A percentile compares a stretch with the other conserved stretches of the same genome.
Conservation (phyloP, 2,797 vertebrate species). For the Varecia variegata region DNA sequence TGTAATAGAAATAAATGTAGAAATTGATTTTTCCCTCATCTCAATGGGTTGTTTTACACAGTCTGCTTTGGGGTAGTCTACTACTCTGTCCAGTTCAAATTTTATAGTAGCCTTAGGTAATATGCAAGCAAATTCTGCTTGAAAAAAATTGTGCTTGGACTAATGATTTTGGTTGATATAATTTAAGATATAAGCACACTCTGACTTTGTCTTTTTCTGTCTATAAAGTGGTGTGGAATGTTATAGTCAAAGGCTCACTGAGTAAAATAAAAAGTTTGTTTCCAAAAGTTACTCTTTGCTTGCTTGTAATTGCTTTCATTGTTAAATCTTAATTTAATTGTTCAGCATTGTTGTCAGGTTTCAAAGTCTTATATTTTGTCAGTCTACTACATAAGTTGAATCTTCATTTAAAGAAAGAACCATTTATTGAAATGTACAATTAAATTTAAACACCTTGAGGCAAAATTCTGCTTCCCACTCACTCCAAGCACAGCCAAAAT, state of each 20-base stretch:
- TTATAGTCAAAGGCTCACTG: not conserved
- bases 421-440: conserved; percentile 20
- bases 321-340: conserved; percentile 45
- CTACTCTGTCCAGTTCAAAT: conserved; percentile 12
- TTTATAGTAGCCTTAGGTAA: not conserved
- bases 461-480: conserved; percentile 6
- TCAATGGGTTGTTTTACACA: not conserved
- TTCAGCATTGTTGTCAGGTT: not conserved
- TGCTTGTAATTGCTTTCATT: conserved; percentile 30
- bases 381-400: not conserved
- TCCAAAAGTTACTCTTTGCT: conserved; percentile 30
- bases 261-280: not conserved
- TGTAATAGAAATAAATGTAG: conserved; percentile 16
- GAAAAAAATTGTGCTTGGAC: conserved; percentile 7
- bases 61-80: not conserved
- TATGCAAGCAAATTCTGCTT: conserved; percentile 1
- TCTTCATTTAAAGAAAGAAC: conserved; percentile 48
- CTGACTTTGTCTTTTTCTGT: conserved; percentile 13
- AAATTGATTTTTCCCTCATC: not conserved
- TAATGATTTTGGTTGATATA: conserved; percentile 21
- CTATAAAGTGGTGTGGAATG: not conserved
- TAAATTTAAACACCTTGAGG: conserved; percentile 42
- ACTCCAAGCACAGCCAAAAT: not conserved
- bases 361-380: not conserved
- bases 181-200: conserved; percentile 16